Evolutionary conservation across 2,888 invertebrate genomes (phyloP).

Genomic region (Masnerella sp.): DNA sequence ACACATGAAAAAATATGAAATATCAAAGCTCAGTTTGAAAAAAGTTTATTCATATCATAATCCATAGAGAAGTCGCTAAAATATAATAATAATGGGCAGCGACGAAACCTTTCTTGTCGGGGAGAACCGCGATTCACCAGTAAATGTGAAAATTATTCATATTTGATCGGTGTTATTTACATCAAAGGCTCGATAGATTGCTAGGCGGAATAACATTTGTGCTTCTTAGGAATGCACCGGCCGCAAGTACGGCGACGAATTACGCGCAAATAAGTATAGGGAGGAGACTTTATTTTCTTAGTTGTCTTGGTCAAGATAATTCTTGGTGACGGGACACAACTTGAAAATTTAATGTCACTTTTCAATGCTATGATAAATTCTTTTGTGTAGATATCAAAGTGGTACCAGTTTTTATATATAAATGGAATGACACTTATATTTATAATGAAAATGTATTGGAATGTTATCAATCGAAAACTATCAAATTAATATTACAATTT

Average conservation of each 20-base stretch:
- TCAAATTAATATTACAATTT: no score
- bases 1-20: background rate
- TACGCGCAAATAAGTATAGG: constrained; percentile 62
- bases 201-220: constrained; percentile 55
- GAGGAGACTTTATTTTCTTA: constrained; percentile 58
- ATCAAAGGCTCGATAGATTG: constrained; percentile 52
- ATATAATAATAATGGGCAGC: constrained; percentile 16
- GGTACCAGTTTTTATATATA: no score
- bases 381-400: no score
- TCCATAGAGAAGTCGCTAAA: background rate
- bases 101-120: constrained; percentile 30
- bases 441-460: no score
- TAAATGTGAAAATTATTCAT: constrained; percentile 55
- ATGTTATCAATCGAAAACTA: no score
- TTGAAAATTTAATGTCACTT: no score
- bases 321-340: no score
- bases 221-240: constrained; percentile 58
- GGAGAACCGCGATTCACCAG: constrained; percentile 18
- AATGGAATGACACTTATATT: no score
- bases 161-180: constrained; percentile 57
- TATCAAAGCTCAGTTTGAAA: background rate
- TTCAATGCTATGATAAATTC: no score
- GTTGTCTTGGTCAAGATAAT: constrained; percentile 48
- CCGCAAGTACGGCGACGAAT: constrained; percentile 59
- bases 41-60: no score